Base-by-base conservation (phyloP, 2,797 vertebrate genomes). In the Eurystomus glaucurus region DNA sequence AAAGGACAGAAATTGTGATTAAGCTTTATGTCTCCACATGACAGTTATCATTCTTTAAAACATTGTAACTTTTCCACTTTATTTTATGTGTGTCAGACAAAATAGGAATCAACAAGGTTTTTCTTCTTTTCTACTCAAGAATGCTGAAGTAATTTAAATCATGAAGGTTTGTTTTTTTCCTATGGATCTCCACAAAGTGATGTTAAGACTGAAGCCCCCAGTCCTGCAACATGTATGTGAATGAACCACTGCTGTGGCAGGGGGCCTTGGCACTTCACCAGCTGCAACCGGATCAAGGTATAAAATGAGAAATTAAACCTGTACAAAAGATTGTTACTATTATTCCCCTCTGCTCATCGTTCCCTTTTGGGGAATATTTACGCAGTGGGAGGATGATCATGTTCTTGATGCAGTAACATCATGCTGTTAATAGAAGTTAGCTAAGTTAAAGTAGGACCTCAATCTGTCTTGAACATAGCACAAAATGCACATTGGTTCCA, bases 261-360 rank as follows among this genome's bases (percentile, higher is more conserved):
- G 52, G 12, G 33, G 12, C 20, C 77, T 37, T 11, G n/a, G 79
- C 81, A 68, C 31, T 64, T 79, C 58, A 87, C 43, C 66, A 66
- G 46, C 54, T 87, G 70, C 3, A 9, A n/a, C 65, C 4, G 3
- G 29, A 80, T 68, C 55, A 93, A 94, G 37, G 60, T 54, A 66
- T 46, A 79, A 82, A 90, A 81, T 25, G 45, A 92, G n/a, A 89
- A 93, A 79, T 41, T 79, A 58, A 91, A 87, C 26, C 37, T 77
- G 31, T 54, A 80, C 5, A 66, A 66, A 85, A 57, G 52, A 52
- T 37, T 41, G 51, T 81, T 92, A 66, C 14, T 51, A 35, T 43
- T 48, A 17, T 21, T 90, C 72, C 64, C 57, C 46, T 85, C 78
- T 80, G 75, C 29, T 93, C 28, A 37, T 31, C n/a, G 20, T 87